Conservation (phyloP, 37 sponge, comb jelly and placozoan species). For the Amphimedon queenslandica region DNA sequence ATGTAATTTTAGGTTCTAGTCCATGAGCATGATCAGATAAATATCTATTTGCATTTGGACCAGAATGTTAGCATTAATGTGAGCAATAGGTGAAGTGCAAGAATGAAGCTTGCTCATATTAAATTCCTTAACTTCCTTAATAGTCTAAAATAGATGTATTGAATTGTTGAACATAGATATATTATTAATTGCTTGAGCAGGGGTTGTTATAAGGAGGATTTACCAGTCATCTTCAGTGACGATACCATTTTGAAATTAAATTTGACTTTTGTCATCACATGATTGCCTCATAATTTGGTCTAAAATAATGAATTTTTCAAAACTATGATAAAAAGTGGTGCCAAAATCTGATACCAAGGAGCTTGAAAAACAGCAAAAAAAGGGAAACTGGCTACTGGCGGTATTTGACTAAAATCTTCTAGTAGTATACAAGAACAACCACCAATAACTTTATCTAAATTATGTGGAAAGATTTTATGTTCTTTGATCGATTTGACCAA, state of each 20-base stretch:
- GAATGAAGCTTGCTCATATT: slow-evolving; percentile 18
- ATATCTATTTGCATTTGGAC: slow-evolving; percentile 42
- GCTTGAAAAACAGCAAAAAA: neutral
- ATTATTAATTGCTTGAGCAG: neutral
- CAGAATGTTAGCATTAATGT: slow-evolving; percentile 52
- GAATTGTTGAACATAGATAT: slow-evolving; percentile 20
- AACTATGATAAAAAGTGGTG: slow-evolving; percentile 14
- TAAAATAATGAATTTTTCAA: slow-evolving; percentile 18
- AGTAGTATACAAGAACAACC: slow-evolving; percentile 53
- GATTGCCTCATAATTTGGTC: slow-evolving; percentile 35
- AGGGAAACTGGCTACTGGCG: slow-evolving; percentile 24
- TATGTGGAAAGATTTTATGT: slow-evolving; percentile 47
- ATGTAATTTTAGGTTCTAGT: slow-evolving; percentile 23
- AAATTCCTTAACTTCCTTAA: slow-evolving; percentile 23
- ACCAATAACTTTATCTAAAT: slow-evolving; percentile 19
- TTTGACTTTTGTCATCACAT: slow-evolving; percentile 19
- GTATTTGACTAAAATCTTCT: slow-evolving; percentile 54
- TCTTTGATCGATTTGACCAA: slow-evolving; percentile 45
- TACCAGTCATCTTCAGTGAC: slow-evolving; percentile 40
- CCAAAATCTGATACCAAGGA: slow-evolving; percentile 15
- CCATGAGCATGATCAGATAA: slow-evolving; percentile 53
- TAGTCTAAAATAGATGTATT: slow-evolving; percentile 9
- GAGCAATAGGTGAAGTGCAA: slow-evolving; percentile 40
- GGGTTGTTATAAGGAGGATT: slow-evolving; percentile 20
- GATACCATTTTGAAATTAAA: slow-evolving; percentile 23